Evolutionary conservation across 2,888 invertebrate genomes (phyloP).

Genomic region (Orthosia gothica): DNA sequence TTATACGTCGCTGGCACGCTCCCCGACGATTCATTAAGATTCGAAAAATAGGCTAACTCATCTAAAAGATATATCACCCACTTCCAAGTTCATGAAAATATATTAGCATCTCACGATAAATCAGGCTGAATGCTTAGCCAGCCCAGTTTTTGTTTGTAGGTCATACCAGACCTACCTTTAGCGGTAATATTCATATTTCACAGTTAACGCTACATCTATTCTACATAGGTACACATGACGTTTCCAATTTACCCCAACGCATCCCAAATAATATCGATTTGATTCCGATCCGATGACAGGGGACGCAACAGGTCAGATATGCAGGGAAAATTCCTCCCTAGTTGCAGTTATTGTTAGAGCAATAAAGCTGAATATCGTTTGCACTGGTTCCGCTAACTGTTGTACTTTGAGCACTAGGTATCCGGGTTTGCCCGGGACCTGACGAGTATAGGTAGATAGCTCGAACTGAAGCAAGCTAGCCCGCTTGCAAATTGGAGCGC

Average conservation of each 20-base stretch:
- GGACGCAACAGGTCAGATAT: constrained; percentile 68
- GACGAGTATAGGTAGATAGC: constrained; percentile 82
- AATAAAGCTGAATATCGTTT: constrained; percentile 77
- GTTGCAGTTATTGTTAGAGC: constrained; percentile 66
- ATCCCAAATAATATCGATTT: constrained; percentile 70
- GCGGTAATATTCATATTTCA: constrained; percentile 51
- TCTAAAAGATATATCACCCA: constrained; percentile 49
- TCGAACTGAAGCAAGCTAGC: constrained; percentile 71
- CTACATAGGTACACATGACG: constrained; percentile 28
- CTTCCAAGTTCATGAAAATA: constrained; percentile 59
- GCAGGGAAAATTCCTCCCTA: constrained; percentile 37
- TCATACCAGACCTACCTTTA: constrained; percentile 22
- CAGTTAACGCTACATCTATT: constrained; percentile 5
- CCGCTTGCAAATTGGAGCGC: constrained; percentile 74
- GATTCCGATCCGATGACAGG: constrained; percentile 65
- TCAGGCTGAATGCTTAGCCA: constrained; percentile 44
- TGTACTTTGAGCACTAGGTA: constrained; percentile 75
- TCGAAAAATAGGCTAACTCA: constrained; percentile 42
- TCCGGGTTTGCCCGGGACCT: constrained; percentile 85
- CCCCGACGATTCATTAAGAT: constrained; percentile 46
- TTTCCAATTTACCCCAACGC: constrained; percentile 61
- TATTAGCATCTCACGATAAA: constrained; percentile 50
- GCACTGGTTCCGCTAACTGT: constrained; percentile 62
- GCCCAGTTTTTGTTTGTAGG: constrained; percentile 48
- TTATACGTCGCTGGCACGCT: constrained; percentile 36